These are phyloP conservation scores for Delphinapterus leucas DNA, from an alignment of 2,113 vertebrate genomes.

Conservation along the genomic window DNA sequence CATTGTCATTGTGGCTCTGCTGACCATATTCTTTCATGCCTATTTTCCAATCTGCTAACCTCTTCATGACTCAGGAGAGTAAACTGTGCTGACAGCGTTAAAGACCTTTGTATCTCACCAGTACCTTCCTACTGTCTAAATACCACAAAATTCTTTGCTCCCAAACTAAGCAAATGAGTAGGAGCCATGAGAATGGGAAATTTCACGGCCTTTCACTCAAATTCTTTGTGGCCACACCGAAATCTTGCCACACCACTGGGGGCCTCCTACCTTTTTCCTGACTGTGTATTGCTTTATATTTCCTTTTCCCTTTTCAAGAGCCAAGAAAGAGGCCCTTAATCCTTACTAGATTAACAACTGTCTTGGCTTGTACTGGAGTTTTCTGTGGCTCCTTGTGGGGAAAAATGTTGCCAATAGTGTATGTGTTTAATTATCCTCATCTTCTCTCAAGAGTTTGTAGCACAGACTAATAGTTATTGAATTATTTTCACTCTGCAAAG, in stretches of 20 bases:
- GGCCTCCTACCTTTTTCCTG: background rate
- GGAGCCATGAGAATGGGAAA: background rate
- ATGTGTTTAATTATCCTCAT: background rate
- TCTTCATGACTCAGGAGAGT: background rate
- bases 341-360: background rate
- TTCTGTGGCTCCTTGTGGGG: background rate
- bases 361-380: background rate
- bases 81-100: background rate
- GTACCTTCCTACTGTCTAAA: constrained; percentile 18
- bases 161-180: background rate
- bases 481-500: constrained; percentile 40
- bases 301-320: background rate
- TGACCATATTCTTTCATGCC: background rate
- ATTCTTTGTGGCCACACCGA: background rate
- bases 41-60: background rate
- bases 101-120: background rate
- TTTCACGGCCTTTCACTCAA: background rate
- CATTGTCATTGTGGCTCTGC: background rate
- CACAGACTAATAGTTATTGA: background rate
- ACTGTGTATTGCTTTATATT: background rate
- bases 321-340: background rate
- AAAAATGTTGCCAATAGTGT: background rate
- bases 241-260: background rate
- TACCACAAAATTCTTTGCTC: background rate
- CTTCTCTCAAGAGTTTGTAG: constrained; percentile 7